A percentile compares a stretch with the other conserved stretches of the same genome.
phyloP scores from a whole-genome alignment of 2,113 vertebrate species.

The Sylvietta virens region DNA sequence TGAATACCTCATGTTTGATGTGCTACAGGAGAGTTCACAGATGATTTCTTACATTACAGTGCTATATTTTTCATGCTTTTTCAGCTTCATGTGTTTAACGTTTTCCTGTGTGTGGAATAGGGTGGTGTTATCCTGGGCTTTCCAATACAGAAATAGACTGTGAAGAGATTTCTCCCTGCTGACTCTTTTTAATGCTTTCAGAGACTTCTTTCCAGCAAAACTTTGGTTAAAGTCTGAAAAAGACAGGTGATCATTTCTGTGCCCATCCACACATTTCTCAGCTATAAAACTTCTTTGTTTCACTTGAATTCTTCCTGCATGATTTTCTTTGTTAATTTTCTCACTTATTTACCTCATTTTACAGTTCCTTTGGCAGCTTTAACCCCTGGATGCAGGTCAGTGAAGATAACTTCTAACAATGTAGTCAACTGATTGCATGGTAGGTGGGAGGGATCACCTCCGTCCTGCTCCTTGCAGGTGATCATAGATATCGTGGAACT shows the following conservation, averaged over 20 bases:
- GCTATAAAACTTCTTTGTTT: neutral
- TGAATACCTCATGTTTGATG: conserved; percentile 41
- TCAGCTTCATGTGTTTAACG: neutral
- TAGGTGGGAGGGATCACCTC: neutral
- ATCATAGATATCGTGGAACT: neutral
- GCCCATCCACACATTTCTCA: neutral
- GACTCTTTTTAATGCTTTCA: neutral
- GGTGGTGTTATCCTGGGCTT: neutral
- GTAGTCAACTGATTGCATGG: neutral
- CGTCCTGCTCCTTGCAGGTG: neutral
- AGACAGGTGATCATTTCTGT: neutral
- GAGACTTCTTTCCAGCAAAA: neutral
- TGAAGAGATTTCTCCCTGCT: neutral
- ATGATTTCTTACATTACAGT: conserved; percentile 15
- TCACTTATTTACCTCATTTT: neutral
- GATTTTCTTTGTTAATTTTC: neutral
- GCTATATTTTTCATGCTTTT: neutral
- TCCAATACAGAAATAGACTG: neutral
- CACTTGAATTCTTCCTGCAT: neutral
- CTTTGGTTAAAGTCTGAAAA: neutral
- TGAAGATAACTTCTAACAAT: neutral
- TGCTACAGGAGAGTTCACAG: conserved; percentile 18
- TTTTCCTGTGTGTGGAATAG: neutral
- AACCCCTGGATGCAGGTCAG: neutral
- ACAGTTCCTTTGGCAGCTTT: neutral